A percentile compares a stretch with the other conserved stretches of the same genome.
Conservation (phyloP, 64 coral and sea anemone genomes). For the Catalaphyllia jardinei region DNA sequence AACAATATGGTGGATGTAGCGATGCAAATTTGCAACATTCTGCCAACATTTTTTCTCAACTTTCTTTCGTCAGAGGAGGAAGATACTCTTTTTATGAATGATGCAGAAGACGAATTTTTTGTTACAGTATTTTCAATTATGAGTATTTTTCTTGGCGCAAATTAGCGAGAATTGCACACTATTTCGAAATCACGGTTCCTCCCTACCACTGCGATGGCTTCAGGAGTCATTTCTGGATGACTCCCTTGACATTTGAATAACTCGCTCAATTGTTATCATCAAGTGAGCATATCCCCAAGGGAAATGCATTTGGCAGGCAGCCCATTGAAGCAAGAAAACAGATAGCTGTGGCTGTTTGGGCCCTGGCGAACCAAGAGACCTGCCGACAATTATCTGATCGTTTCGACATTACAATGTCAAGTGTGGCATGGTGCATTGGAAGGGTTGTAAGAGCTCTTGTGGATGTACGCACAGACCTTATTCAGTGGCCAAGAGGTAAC, state of each 20-base stretch:
- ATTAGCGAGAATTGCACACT: neutral
- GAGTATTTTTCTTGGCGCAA: neutral
- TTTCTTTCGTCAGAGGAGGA: constrained; percentile 4
- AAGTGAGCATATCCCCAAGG: constrained; percentile 27
- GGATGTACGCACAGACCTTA: constrained; percentile 7
- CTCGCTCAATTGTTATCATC: neutral
- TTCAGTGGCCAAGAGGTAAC: constrained; percentile 31
- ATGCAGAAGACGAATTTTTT: neutral
- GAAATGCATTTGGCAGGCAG: constrained; percentile 15
- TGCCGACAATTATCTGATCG: neutral
- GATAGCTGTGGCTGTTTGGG: constrained; percentile 1
- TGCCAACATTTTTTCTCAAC: neutral
- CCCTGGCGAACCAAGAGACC: constrained; percentile 12
- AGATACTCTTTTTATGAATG: neutral
- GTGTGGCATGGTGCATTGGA: neutral
- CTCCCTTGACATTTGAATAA: neutral
- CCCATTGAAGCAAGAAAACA: neutral
- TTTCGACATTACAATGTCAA: constrained; percentile 12
- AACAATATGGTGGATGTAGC: neutral
- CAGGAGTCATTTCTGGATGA: neutral
- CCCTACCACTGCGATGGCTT: neutral
- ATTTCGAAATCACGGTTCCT: constrained; percentile 6
- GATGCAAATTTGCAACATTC: neutral
- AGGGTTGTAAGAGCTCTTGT: constrained; percentile 14
- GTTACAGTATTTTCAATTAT: neutral